phyloP scores from a whole-genome alignment of 64 coral and sea anemone species.

The Montipora cactus region DNA sequence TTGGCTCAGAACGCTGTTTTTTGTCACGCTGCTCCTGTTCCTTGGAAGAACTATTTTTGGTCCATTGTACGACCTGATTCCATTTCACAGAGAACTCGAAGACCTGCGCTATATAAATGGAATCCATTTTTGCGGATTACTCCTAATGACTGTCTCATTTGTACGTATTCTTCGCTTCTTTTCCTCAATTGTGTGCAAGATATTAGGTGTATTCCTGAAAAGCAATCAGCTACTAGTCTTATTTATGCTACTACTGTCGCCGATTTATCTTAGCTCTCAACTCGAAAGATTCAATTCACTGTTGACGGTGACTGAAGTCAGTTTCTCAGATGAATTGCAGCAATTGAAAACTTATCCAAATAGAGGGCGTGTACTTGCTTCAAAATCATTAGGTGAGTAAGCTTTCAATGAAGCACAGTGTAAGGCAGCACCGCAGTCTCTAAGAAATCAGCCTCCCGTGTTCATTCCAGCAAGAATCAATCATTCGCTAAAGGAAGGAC shows the following conservation, averaged over 20 bases:
- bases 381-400: conserved; percentile 60
- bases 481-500: too few species aligned
- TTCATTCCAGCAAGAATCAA: too few species aligned
- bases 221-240: not conserved
- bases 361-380: conserved; percentile 26
- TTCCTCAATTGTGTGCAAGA: conserved; percentile 37
- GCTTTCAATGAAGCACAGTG: too few species aligned
- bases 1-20: conserved; percentile 63
- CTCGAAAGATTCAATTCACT: not conserved
- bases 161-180: conserved; percentile 38
- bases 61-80: conserved; percentile 74
- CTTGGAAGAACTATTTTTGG: conserved; percentile 77
- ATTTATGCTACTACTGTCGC: conserved; percentile 21
- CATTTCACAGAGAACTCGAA: conserved; percentile 79
- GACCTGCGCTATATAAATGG: conserved; percentile 80
- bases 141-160: conserved; percentile 48
- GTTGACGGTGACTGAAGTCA: conserved; percentile 35
- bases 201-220: not conserved
- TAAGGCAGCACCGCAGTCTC: too few species aligned
- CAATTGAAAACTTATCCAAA: conserved; percentile 35
- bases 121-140: conserved; percentile 77
- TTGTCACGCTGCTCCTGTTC: conserved; percentile 53
- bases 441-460: too few species aligned
- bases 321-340: not conserved
- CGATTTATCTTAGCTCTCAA: conserved; percentile 52